These are phyloP conservation scores for Motacilla alba DNA, from an alignment of 2,113 vertebrate genomes.

Conservation along the genomic window DNA sequence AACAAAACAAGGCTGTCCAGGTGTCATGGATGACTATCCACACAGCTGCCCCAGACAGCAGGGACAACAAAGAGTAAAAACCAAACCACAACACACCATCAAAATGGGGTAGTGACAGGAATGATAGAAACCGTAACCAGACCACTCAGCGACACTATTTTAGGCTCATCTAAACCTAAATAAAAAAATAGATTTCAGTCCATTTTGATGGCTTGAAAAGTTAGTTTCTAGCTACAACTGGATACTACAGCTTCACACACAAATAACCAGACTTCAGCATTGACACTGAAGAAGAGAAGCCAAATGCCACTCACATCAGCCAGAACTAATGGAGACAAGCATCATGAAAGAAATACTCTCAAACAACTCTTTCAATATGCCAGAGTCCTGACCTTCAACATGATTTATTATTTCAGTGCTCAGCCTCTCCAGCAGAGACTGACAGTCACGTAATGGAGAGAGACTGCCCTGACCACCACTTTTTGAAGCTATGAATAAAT, in stretches of 20 bases:
- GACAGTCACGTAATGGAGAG: not conserved
- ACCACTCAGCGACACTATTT: not conserved
- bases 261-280: not conserved
- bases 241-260: not conserved
- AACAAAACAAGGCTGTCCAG: not conserved
- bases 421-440: not conserved
- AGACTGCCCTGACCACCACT: not conserved
- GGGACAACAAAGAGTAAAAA: not conserved
- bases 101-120: not conserved
- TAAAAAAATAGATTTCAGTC: not conserved
- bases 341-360: not conserved
- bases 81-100: not conserved
- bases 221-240: not conserved
- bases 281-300: not conserved
- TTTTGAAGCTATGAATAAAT: slow-evolving; percentile 16
- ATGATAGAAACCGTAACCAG: fast-evolving
- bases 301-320: not conserved
- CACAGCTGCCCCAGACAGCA: not conserved
- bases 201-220: not conserved
- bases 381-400: slow-evolving; percentile 15
- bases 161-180: not conserved
- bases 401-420: slow-evolving; percentile 13
- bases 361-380: not conserved
- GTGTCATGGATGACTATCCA: not conserved
- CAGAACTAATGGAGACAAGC: not conserved